Percentiles rank a stretch among this genome's conserved stretches.
Conservation (phyloP, 1,140 invertebrate species). For the Heliconius himera region DNA sequence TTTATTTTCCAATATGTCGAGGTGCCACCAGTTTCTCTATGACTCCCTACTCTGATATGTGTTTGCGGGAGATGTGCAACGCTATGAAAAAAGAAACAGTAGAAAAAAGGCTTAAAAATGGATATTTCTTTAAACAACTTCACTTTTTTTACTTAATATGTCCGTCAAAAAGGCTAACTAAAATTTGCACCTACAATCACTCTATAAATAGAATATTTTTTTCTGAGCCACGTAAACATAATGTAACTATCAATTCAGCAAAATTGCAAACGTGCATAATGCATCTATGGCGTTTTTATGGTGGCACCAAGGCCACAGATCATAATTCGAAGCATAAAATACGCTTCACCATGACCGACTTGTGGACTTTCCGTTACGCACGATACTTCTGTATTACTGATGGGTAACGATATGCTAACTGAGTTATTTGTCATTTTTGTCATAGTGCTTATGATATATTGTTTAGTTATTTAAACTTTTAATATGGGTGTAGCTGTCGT, state of each 20-base stretch:
- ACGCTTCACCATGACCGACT: constrained; percentile 51
- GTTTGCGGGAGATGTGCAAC: too few relatives aligned
- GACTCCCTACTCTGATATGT: too few relatives aligned
- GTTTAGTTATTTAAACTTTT: background rate
- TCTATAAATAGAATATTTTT: background rate
- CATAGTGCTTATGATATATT: background rate
- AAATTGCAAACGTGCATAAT: constrained; percentile 32
- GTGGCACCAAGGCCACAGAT: constrained; percentile 31
- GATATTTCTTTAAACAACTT: background rate
- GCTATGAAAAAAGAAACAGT: too few relatives aligned
- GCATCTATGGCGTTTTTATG: constrained; percentile 37
- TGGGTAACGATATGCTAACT: background rate
- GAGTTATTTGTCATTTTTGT: background rate
- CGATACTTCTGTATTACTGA: constrained; percentile 33
- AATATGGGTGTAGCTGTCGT: background rate
- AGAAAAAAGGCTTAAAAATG: too few relatives aligned
- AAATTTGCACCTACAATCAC: background rate
- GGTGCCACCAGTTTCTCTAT: background rate
- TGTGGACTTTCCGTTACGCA: constrained; percentile 42
- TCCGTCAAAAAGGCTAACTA: background rate
- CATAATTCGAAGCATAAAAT: constrained; percentile 40
- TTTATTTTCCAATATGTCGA: too few relatives aligned
- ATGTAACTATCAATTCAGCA: constrained; percentile 4
- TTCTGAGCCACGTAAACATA: background rate
- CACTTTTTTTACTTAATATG: too few relatives aligned